These are phyloP conservation scores for Eurystomus gularis DNA, from an alignment of 2,113 vertebrate genomes.

Conservation along the genomic window DNA sequence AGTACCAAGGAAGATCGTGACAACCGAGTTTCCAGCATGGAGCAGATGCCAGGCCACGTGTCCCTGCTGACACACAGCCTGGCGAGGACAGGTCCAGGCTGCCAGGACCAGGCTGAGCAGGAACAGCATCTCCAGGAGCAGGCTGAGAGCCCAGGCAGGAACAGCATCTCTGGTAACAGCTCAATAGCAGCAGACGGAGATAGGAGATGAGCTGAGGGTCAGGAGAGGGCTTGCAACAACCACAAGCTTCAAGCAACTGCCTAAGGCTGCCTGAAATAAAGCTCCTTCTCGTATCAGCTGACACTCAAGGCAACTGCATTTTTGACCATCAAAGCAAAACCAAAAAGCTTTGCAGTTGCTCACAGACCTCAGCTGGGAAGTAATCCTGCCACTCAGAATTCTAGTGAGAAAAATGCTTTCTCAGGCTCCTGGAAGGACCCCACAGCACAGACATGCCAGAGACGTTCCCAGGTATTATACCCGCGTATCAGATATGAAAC, in stretches of 20 bases:
- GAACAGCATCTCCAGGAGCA: conserved; percentile 36
- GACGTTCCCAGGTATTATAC: background rate
- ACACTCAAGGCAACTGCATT: conserved; percentile 23
- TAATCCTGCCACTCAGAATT: background rate
- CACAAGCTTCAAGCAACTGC: background rate
- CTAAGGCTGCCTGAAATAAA: conserved; percentile 34
- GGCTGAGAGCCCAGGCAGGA: conserved; percentile 45
- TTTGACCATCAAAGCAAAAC: conserved; percentile 48
- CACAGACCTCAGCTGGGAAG: background rate
- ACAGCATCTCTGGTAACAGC: background rate
- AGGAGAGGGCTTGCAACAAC: background rate
- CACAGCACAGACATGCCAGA: background rate
- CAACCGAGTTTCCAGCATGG: background rate
- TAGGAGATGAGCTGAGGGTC: background rate
- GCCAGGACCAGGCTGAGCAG: conserved; percentile 25
- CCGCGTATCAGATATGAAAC: background rate
- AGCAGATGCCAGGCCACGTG: conserved; percentile 17
- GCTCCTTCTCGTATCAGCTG: background rate
- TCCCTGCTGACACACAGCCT: conserved; percentile 19
- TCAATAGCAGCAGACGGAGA: background rate
- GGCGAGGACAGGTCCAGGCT: background rate
- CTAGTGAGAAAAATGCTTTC: background rate
- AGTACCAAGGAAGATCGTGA: background rate
- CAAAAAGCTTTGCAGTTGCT: background rate
- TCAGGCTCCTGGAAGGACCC: background rate